Percentiles rank a stretch among this genome's conserved stretches.
Conservation (phyloP, 2,113 vertebrate genomes). For the Nymphicus hollandicus region DNA sequence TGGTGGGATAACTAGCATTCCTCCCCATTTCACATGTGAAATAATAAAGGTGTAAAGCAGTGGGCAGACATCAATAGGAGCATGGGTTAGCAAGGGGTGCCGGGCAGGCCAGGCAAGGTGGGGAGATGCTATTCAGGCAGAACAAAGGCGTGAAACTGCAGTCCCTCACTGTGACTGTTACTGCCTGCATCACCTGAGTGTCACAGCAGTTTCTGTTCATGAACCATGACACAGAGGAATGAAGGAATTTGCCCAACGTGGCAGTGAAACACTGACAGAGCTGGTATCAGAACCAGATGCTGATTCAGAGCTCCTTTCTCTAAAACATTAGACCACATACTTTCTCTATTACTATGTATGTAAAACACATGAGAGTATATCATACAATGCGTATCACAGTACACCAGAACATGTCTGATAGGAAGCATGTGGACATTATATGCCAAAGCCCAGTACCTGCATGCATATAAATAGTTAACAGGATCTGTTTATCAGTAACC, state of each 20-base stretch:
- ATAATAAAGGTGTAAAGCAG: background rate
- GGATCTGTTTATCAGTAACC: background rate
- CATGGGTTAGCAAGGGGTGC: background rate
- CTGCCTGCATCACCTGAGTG: background rate
- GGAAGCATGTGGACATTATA: background rate
- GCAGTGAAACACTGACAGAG: background rate
- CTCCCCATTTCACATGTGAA: background rate
- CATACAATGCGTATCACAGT: fast-evolving
- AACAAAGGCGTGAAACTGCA: fast-evolving
- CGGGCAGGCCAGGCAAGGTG: background rate
- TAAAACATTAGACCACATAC: background rate
- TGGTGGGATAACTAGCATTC: background rate
- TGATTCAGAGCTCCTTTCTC: background rate
- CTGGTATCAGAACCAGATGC: background rate
- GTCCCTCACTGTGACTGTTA: background rate
- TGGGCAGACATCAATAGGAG: background rate
- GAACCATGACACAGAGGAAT: background rate
- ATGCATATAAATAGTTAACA: background rate
- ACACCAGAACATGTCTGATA: background rate
- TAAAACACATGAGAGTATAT: background rate
- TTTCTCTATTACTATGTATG: background rate
- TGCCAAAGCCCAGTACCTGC: background rate
- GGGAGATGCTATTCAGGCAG: background rate
- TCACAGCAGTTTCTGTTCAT: background rate
- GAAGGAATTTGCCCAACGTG: background rate